Evolutionary conservation across 2,797 vertebrate species (phyloP).

Genomic region (Hippoglossus hippoglossus): DNA sequence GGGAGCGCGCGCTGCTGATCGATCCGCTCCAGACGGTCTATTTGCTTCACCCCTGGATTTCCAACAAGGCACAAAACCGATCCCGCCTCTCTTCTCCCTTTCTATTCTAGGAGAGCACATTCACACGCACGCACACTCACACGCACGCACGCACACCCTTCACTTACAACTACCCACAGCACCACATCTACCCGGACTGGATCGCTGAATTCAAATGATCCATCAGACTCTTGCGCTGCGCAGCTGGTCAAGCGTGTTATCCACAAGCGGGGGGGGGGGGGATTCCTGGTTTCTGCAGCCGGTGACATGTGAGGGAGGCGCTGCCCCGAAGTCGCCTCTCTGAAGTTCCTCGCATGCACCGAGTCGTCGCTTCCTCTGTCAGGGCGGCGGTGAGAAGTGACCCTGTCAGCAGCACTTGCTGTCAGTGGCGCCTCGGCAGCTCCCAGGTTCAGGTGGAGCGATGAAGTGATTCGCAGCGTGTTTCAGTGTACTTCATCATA

Average conservation of each 20-base stretch:
- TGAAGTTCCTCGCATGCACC: conserved; percentile 59
- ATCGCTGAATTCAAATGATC: conserved; percentile 57
- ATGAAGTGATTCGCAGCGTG: too few relatives aligned
- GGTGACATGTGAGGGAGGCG: conserved; percentile 42
- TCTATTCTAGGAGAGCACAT: conserved; percentile 67
- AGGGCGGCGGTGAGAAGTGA: conserved; percentile 76
- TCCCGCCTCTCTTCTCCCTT: conserved; percentile 61
- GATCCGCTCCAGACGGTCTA: conserved; percentile 49
- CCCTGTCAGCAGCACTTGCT: conserved; percentile 52
- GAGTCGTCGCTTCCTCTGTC: conserved; percentile 58
- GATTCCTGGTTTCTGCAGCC: conserved; percentile 55
- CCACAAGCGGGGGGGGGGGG: conserved; percentile 32
- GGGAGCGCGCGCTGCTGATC: conserved; percentile 70
- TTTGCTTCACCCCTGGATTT: conserved; percentile 54
- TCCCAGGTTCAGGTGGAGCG: conserved; percentile 50
- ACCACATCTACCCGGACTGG: conserved; percentile 58
- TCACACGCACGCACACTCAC: conserved; percentile 33
- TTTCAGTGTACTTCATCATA: too few relatives aligned
- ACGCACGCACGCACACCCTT: neutral
- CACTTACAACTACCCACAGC: conserved; percentile 39
- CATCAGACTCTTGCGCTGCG: conserved; percentile 61
- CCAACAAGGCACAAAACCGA: conserved; percentile 50
- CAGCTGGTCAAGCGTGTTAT: conserved; percentile 63
- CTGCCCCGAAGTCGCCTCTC: conserved; percentile 38
- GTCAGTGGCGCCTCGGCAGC: conserved; percentile 50